Evolutionary conservation across 2,888 invertebrate species (phyloP), one percentile per base, ranked within the genome.

Genomic region (Cephus rjabovi): DNA sequence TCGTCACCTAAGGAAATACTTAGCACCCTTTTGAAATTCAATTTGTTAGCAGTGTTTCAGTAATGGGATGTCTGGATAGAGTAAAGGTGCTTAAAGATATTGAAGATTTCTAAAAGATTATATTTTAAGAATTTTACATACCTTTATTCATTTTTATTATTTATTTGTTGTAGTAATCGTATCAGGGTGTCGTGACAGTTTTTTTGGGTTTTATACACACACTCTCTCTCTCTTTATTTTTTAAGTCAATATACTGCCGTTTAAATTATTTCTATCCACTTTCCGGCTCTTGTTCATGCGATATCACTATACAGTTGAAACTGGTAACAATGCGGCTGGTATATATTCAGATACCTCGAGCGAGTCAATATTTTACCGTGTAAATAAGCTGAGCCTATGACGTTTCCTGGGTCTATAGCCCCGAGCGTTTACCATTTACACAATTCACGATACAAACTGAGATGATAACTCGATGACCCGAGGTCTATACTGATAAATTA

Each of bases 391-490:
- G 1, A 56, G 23, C 23, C 2, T 56, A 23, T 56, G 56, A 56
- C 56, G 56, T 56, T 56, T 56, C 56, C 56, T 56, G 56, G 56
- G 9, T 56, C 9, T 23, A 56, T 9, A 56, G 56, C 56, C 23
- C 0, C 56, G 56, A 56, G 56, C 56, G 23, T 23, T 56, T 23
- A 23, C 23, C 15, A 56, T 56, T 56, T 23, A 56, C 9, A 9
- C 56, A 56, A 56, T 56, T 56, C 23, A 23, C 23, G 56, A 56
- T 23, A 6, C 23, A 9, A 23, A 9, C 56, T 23, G 23, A 23
- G 23, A 56, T 9, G 86, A 86, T 87, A 87, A 85, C 85, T 81
- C 83, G 83, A 79, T 83, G 87, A 87, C 85, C 86, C 80, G 79
- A 56, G 56, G 56, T 56, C 2, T 56, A 1, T 56, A 23, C 23